Conservation (phyloP, 2,113 vertebrate species). For the Petaurus breviceps region DNA sequence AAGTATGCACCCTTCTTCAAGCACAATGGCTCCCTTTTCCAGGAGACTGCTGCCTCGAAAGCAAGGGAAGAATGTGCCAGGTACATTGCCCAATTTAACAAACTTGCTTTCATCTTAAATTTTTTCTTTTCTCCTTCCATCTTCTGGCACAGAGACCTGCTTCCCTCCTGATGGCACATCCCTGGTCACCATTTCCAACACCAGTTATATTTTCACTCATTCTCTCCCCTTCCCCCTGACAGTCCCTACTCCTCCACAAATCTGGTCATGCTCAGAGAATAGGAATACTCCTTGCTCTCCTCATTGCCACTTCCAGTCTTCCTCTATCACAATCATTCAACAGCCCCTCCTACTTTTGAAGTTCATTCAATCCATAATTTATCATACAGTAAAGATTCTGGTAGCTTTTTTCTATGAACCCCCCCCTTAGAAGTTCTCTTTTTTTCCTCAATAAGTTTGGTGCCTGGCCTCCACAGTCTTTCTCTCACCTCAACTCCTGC, state of each 20-base stretch:
- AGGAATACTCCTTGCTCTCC: not conserved
- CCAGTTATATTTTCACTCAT: not conserved
- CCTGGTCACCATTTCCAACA: not conserved
- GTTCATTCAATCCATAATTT: not conserved
- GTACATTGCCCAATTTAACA: constrained; percentile 64
- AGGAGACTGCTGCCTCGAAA: constrained; percentile 83
- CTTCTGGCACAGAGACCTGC: not conserved
- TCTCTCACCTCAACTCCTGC: not conserved
- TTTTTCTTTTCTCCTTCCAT: not conserved
- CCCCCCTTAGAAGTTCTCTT: not conserved
- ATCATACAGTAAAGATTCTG: not conserved
- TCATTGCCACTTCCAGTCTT: not conserved
- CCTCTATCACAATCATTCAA: not conserved
- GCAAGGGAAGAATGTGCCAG: constrained; percentile 86
- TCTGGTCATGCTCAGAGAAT: not conserved
- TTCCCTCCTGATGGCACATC: not conserved
- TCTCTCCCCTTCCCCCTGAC: not conserved
- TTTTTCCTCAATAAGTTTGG: not conserved
- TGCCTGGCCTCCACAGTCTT: not conserved
- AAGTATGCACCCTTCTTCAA: constrained; percentile 83
- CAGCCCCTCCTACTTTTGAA: not conserved
- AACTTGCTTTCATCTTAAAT: not conserved
- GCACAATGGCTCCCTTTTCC: constrained; percentile 84
- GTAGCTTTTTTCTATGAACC: not conserved
- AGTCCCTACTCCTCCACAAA: not conserved